Evolutionary conservation across 1,140 invertebrate genomes (phyloP).

Genomic region (Drosophila navojoa): DNA sequence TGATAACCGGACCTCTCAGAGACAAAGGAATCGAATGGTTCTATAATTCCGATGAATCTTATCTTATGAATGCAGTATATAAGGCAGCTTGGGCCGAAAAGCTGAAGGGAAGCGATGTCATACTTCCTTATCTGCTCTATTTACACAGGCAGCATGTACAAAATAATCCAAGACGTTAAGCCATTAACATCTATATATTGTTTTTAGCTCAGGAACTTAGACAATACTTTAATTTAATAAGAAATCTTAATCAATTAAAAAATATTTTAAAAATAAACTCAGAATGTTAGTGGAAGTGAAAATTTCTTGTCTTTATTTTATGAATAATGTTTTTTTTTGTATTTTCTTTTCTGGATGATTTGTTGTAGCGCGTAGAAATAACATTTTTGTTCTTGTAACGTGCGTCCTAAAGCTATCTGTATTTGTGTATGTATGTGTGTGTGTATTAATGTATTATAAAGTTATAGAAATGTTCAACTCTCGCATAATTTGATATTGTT

Average conservation of each 20-base stretch:
- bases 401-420: conserved; percentile 26
- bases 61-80: no score
- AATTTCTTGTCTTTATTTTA: conserved; percentile 40
- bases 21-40: no score
- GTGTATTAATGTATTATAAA: conserved; percentile 33
- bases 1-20: neutral
- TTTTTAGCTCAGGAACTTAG: no score
- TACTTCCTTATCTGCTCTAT: no score
- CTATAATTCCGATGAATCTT: no score
- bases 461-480: conserved; percentile 61
- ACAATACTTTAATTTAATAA: no score
- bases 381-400: conserved; percentile 50
- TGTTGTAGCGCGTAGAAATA: conserved; percentile 67
- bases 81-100: no score
- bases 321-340: conserved; percentile 20
- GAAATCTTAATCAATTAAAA: no score
- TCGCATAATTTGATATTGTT: conserved; percentile 56
- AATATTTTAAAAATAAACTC: conserved; percentile 30
- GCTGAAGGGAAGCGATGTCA: no score
- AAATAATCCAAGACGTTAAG: no score
- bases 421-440: conserved; percentile 29
- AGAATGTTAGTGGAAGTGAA: conserved; percentile 53
- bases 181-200: no score
- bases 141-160: no score
- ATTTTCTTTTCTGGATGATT: conserved; percentile 57